phyloP scores from a whole-genome alignment of 2,888 invertebrate genomes.

The Lasioglossum lativentre region DNA sequence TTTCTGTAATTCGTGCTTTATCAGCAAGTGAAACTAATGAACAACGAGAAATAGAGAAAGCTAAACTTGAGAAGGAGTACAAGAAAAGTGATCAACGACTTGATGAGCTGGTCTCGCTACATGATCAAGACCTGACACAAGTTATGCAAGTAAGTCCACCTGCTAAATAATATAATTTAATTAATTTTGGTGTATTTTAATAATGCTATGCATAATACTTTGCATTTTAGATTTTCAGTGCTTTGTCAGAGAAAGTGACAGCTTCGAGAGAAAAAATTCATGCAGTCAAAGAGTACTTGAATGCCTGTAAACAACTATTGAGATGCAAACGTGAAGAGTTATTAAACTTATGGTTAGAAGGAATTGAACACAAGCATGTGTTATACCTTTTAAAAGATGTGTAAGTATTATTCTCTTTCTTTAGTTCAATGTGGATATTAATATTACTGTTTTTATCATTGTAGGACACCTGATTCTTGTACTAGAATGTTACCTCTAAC shows the following conservation, averaged over 20 bases:
- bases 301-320: constrained; percentile 93
- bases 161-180: constrained; percentile 8
- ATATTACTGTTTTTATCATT: constrained; percentile 5
- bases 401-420: constrained; percentile 85
- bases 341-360: constrained; percentile 96
- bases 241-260: constrained; percentile 91
- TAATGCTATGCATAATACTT: constrained; percentile 82
- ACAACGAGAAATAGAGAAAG: constrained; percentile 96
- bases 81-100: constrained; percentile 95
- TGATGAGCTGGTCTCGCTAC: constrained; percentile 94
- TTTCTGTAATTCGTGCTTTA: constrained; percentile 97
- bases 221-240: constrained; percentile 88
- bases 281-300: constrained; percentile 92
- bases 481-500: constrained; percentile 49
- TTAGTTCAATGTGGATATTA: not conserved
- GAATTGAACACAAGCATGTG: constrained; percentile 97
- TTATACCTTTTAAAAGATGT: constrained; percentile 95
- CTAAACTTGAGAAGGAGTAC: constrained; percentile 96
- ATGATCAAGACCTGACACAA: constrained; percentile 94
- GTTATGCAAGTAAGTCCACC: constrained; percentile 88
- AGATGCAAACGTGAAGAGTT: constrained; percentile 97
- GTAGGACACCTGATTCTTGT: constrained; percentile 60
- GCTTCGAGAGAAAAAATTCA: constrained; percentile 91
- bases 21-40: constrained; percentile 97
- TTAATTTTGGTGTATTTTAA: constrained; percentile 1